A percentile compares a stretch with the other conserved stretches of the same genome.
These are phyloP conservation scores for Anguilla marmorata DNA, from an alignment of 2,797 vertebrate genomes.

Conservation along the genomic window DNA sequence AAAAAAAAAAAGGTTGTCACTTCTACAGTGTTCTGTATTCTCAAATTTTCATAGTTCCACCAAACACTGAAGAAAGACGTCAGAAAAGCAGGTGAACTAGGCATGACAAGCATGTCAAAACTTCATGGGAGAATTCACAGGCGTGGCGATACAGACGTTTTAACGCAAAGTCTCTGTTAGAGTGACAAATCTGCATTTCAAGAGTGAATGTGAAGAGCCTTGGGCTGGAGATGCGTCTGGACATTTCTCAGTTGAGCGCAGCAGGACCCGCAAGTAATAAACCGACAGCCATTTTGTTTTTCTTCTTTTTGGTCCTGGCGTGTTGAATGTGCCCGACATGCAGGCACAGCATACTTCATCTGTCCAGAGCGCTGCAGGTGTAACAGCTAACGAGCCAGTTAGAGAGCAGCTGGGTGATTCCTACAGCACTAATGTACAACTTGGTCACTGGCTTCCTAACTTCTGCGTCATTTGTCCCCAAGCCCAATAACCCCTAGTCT, in stretches of 20 bases:
- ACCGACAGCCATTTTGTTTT: not conserved
- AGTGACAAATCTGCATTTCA: not conserved
- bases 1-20: not conserved
- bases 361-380: not conserved
- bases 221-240: not conserved
- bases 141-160: not conserved
- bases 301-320: not conserved
- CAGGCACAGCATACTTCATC: not conserved
- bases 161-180: not conserved
- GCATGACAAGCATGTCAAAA: not conserved
- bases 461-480: not conserved
- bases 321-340: not conserved
- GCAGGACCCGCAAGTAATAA: not conserved
- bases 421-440: not conserved
- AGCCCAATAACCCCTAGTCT: not conserved
- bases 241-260: not conserved
- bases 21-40: not conserved
- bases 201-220: not conserved
- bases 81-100: not conserved
- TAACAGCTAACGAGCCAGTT: not conserved
- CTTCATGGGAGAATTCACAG: conserved; percentile 2
- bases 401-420: not conserved
- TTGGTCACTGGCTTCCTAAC: not conserved
- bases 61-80: not conserved
- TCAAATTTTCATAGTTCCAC: not conserved